Base-by-base conservation (phyloP, 2,888 invertebrate genomes). In the Steinernema carpocapsae region DNA sequence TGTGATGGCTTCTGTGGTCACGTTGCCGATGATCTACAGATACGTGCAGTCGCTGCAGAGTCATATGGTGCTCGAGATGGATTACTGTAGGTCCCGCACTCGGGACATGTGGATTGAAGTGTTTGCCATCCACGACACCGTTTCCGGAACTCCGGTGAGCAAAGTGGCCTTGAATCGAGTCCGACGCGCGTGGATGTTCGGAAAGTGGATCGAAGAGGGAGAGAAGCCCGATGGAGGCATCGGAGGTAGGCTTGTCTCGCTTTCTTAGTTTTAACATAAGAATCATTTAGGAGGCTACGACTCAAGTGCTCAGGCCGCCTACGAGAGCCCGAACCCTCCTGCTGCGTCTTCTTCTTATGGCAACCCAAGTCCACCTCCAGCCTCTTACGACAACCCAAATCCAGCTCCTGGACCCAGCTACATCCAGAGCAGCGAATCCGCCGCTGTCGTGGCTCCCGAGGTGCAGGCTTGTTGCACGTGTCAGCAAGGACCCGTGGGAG, bases 401-500 rank as follows among this genome's bases (percentile, higher is more conserved):
- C 64, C 64, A 17, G 64, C 64, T 32, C 64, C 64, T 17, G 37
- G 29, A 1, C 64, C 64, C 3, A 19, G 3, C 64, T 64, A 64
- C 64, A 64, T 14, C 17, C 64, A 64, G 32, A 37, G n/a, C n/a
- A 56, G 29, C 12, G 64, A 64, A n/a, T 64, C 64, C 32, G 64
- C 64, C 64, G 64, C 64, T n/a, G 64, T 64, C 2, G 64, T 64
- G 12, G 24, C 64, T n/a, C 32, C 64, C 3, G 64, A 64, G 17
- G 64, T 32, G 3, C 64, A 64, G n/a, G 64, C 64, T 17, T 74
- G 74, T 26, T 70, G 76, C 56, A 46, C 72, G n/a, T 76, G 76
- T 59, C 76, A 72, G 52, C 91, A 89, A 88, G 94, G 94, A 10
- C 91, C 91, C 70, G 89, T 93, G 78, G 95, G 95, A 46, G 93